A percentile compares a stretch with the other conserved stretches of the same genome.
Evolutionary conservation across 2,888 invertebrate species (phyloP).

Genomic region (Boloria selene): DNA sequence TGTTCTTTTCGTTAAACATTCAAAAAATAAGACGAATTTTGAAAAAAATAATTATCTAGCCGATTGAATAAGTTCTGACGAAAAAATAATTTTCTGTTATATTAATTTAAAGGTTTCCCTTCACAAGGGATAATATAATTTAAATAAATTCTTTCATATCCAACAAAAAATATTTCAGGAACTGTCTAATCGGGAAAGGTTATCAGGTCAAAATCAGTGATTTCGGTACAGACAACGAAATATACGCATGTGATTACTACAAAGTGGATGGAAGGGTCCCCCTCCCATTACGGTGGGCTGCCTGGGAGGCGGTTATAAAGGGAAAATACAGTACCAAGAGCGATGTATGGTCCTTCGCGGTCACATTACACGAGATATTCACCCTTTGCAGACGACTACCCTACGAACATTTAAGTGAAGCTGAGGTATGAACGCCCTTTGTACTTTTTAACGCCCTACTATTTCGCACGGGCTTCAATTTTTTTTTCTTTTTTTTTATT

Average conservation of each 20-base stretch:
- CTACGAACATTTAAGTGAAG: conserved; percentile 88
- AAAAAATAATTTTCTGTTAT: too few relatives aligned
- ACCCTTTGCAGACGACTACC: conserved; percentile 89
- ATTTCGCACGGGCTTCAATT: too few relatives aligned
- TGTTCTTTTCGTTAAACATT: too few relatives aligned
- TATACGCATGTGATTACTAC: conserved; percentile 91
- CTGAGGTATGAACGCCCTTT: conserved; percentile 84
- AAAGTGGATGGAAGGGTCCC: conserved; percentile 89
- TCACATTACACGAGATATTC: conserved; percentile 93
- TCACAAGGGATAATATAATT: too few relatives aligned
- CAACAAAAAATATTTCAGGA: conserved; percentile 74
- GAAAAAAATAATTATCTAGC: too few relatives aligned
- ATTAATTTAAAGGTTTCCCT: too few relatives aligned
- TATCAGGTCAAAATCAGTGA: conserved; percentile 92
- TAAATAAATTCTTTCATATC: too few relatives aligned
- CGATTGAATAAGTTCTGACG: too few relatives aligned
- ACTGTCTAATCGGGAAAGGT: conserved; percentile 92
- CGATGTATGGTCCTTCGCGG: conserved; percentile 95
- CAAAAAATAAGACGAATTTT: too few relatives aligned
- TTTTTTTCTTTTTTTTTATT: too few relatives aligned
- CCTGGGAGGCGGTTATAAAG: conserved; percentile 91
- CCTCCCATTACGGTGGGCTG: conserved; percentile 94
- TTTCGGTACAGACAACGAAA: conserved; percentile 92
- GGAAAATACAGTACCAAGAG: conserved; percentile 94
- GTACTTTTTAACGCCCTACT: too few relatives aligned